Evolutionary conservation across 2,113 vertebrate species (phyloP), one percentile per base, ranked within the genome.

Genomic region (Ceyx cyanopectus): DNA sequence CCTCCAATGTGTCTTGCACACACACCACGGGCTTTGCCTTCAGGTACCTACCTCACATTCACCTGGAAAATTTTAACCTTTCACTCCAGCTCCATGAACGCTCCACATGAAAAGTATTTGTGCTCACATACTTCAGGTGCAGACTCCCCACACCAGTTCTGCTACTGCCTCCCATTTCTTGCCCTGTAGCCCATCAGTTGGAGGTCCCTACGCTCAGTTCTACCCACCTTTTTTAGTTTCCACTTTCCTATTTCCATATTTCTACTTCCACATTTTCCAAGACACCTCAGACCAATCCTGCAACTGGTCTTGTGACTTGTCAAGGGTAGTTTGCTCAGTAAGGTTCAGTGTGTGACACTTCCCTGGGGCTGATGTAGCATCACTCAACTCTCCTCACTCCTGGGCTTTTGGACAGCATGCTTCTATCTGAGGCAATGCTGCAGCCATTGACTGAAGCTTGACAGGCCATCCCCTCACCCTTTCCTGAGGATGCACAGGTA

Each of bases 381-480:
- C 2, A 2, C 10, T 24, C 87, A 74, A 37, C 16, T 54, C 32
- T 87, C 30, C 30, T 81, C 24, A 6, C 3, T 8, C 43, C 23
- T 19, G 22, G 9, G 22, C 20, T 85, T 23, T 10, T 10, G 9
- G 20, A 66, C 37, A 43, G 2, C 2, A 7, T 19, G 7, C 22
- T 78, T 30, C 61, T 58, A 21, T 3, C 3, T 41, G 5, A 15
- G 7, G 34, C 29, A 46, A 10, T 3, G 2, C 70, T n/a, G 34
- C 58, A 81, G 29, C 57, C 22, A 7, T 2, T 0, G 0, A 3
- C 21, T 62, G 45, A 43, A 75, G 12, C 12, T 51, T 29, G 13
- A 32, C 3, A 1, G 43, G 12, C 43, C 11, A 5, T 40, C 24
- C 32, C 24, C 32, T 91, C 46, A 56, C 8, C 27, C 24, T 27